Evolutionary conservation across 2,113 vertebrate species (phyloP).

Genomic region (Onychostoma macrolepis): DNA sequence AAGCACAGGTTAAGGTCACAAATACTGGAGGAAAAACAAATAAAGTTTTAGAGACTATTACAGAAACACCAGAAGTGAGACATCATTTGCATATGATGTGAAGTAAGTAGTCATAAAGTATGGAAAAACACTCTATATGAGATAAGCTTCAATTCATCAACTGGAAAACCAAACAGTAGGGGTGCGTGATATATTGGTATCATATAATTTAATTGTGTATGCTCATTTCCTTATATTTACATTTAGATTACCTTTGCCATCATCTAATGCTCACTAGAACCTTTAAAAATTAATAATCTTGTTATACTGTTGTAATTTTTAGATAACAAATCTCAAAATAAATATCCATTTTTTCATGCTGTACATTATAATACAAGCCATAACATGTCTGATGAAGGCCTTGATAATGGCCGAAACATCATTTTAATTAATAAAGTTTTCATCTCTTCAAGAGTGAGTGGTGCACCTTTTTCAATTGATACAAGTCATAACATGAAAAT

Average conservation of each 20-base stretch:
- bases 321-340: neutral
- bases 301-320: neutral
- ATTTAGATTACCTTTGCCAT: neutral
- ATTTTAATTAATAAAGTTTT: too few species aligned
- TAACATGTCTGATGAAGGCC: too few species aligned
- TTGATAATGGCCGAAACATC: too few species aligned
- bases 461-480: too few species aligned
- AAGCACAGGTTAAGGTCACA: constrained; percentile 91
- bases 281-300: neutral
- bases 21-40: constrained; percentile 75
- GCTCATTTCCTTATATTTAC: neutral
- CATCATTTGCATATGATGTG: neutral
- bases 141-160: neutral
- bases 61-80: neutral
- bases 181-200: neutral
- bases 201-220: neutral
- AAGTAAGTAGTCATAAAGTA: neutral
- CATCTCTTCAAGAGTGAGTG: too few species aligned
- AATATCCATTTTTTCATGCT: neutral
- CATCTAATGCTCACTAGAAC: neutral
- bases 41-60: neutral
- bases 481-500: neutral
- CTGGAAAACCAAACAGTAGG: neutral
- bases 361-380: neutral
- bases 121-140: neutral